Base-by-base conservation (phyloP, 2,113 vertebrate species). In the Scomber colias region DNA sequence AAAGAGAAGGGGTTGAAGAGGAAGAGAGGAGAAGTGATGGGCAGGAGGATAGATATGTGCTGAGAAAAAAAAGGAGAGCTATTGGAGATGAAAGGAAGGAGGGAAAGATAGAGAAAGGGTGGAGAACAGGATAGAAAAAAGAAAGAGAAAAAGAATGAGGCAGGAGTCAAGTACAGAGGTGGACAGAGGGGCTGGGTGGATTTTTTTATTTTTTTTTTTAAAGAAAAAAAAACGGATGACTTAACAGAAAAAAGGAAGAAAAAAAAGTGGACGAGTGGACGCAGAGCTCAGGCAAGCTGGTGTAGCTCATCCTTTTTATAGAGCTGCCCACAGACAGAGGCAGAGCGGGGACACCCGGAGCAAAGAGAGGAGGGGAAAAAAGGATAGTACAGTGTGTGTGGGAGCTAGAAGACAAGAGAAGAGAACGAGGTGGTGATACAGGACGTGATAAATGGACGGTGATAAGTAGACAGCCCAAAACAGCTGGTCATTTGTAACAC, bases 221-320 rank as follows among this genome's bases (percentile, higher is more conserved):
- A 14, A 7, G 24, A 54, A 21, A 54, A 27, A n/a, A 2, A 24
- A 40, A 55, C 7, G 2, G 35, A 19, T 10, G 49, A 49, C 44
- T 14, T 46, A 21, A 63, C 8, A 54, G 45, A 31, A 79, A 21
- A 46, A 21, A 46, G 24, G 19, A 8, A 13, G 35, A 19, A 19
- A 40, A 15, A 62, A 62, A 44, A 30, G 48, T 24, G 53, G 50
- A 11, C 16, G 57, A 55, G 56, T 55, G 53, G 53, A 65, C 49
- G 13, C 19, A 49, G 27, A 27, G 50, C 68, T 62, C 27, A 12
- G 57, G 67, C 55, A 78, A 63, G n/a, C 81, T 30, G 60, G 27
- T 68, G 61, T 46, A 72, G 62, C n/a, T 82, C 12, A 54, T 62
- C 56, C 82, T 87, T 80, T 85, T 82, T 71, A 82, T 75, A 79